phyloP scores from a whole-genome alignment of 2,888 invertebrate species.

The Dasysyrphus albostriatus region DNA sequence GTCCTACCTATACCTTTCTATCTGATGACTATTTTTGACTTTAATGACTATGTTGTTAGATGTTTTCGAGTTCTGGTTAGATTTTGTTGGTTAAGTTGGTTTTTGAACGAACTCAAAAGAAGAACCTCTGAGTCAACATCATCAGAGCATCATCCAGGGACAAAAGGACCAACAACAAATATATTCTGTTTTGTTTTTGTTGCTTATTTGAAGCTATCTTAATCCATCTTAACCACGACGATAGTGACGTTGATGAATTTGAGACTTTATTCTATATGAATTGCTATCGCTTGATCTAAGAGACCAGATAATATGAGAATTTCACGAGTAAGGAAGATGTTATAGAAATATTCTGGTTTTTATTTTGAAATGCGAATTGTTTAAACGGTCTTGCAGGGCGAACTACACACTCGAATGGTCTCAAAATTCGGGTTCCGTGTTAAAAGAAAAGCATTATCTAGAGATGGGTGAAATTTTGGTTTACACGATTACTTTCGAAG shows the following conservation, averaged over 20 bases:
- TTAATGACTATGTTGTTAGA: slow-evolving; percentile 65
- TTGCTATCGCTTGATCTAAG: not conserved
- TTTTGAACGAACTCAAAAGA: slow-evolving; percentile 30
- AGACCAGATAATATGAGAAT: not conserved
- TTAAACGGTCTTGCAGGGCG: too few relatives aligned
- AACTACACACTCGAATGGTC: too few relatives aligned
- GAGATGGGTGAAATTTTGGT: too few relatives aligned
- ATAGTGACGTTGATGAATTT: slow-evolving; percentile 66
- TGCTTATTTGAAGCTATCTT: slow-evolving; percentile 12
- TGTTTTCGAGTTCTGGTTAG: slow-evolving; percentile 51
- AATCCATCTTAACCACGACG: slow-evolving; percentile 16
- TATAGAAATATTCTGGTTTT: too few relatives aligned
- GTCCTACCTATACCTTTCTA: not conserved
- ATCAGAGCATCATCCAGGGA: slow-evolving; percentile 4
- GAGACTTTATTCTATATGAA: slow-evolving; percentile 15
- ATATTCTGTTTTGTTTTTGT: slow-evolving; percentile 45
- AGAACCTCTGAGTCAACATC: slow-evolving; percentile 70
- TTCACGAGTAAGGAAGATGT: not conserved
- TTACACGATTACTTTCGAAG: too few relatives aligned
- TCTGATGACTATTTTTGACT: slow-evolving; percentile 21
- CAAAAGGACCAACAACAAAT: slow-evolving; percentile 45
- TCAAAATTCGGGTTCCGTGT: too few relatives aligned
- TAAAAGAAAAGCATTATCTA: too few relatives aligned
- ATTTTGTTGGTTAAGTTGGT: slow-evolving; percentile 27
- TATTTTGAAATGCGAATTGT: too few relatives aligned